phyloP scores from a whole-genome alignment of 2,797 vertebrate genomes.

The Melanotaenia boesemani region DNA sequence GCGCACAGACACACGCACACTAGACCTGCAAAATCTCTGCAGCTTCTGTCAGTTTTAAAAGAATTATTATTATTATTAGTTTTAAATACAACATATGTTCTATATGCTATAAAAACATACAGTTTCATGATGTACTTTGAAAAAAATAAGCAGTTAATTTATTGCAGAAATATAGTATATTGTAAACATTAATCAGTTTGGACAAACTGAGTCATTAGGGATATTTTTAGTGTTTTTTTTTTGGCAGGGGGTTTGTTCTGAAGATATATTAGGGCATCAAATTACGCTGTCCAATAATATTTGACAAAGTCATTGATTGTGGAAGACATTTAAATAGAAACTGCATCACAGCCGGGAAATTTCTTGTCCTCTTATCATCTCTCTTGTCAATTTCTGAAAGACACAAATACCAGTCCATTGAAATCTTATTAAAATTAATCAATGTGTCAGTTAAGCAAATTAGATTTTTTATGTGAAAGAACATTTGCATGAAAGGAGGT shows the following conservation, averaged over 20 bases:
- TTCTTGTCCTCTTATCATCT: neutral
- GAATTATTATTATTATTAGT: too few relatives aligned
- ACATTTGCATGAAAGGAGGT: neutral
- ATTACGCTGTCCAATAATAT: constrained; percentile 8
- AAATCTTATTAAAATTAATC: neutral
- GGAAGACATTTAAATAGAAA: constrained; percentile 26
- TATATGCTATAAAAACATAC: neutral
- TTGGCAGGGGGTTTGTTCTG: neutral
- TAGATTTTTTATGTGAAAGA: neutral
- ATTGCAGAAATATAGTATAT: constrained; percentile 44
- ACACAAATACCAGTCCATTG: constrained; percentile 3
- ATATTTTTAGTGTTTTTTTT: constrained; percentile 7
- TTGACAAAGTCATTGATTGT: neutral
- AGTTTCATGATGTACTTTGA: neutral
- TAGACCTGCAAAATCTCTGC: too few relatives aligned
- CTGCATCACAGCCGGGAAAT: constrained; percentile 13
- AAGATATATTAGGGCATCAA: neutral
- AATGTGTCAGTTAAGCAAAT: neutral
- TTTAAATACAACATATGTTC: too few relatives aligned
- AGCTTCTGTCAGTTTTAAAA: too few relatives aligned
- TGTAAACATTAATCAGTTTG: constrained; percentile 64
- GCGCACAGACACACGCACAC: too few relatives aligned
- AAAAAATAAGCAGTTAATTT: constrained; percentile 39
- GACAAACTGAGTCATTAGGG: constrained; percentile 55
- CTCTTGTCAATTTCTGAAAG: constrained; percentile 54